phyloP scores from a whole-genome alignment of 2,888 invertebrate genomes.

The Biston stratarius region DNA sequence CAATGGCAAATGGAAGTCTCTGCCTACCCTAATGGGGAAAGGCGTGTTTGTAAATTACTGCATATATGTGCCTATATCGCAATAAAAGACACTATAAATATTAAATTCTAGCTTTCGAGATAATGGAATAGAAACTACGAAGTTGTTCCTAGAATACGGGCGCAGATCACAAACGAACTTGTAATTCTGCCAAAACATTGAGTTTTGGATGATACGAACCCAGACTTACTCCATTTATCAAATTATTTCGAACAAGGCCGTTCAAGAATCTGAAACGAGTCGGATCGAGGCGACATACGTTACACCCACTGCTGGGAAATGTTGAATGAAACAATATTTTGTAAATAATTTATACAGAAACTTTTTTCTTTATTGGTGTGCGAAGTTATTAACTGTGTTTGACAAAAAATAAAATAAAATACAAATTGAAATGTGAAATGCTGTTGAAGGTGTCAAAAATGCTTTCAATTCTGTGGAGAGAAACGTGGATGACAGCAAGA shows the following conservation, averaged over 20 bases:
- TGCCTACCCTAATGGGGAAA: no score
- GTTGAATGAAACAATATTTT: slow-evolving; percentile 1
- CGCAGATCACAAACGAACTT: slow-evolving; percentile 14
- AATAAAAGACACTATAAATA: no score
- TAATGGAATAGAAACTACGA: background rate
- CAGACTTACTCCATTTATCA: slow-evolving; percentile 26
- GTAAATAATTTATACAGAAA: no score
- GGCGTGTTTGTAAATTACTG: no score
- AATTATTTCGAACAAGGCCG: slow-evolving; percentile 21
- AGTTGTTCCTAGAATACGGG: slow-evolving; percentile 1
- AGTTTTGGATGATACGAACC: slow-evolving; percentile 23
- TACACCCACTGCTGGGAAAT: slow-evolving; percentile 2
- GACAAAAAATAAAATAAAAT: no score
- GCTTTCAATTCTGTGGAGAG: no score
- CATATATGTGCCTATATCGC: background rate
- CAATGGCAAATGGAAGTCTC: no score
- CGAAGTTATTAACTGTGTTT: no score
- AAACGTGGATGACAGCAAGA: no score
- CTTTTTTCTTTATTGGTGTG: no score
- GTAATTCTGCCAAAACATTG: slow-evolving; percentile 36
- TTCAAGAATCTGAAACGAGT: slow-evolving; percentile 10
- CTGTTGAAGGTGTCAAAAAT: no score
- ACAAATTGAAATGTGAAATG: no score
- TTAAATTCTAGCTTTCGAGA: background rate
- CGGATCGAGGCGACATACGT: slow-evolving; percentile 3